Evolutionary conservation across 1,140 invertebrate genomes (phyloP), one percentile per base, ranked within the genome.

Genomic region (Idris sp.): DNA sequence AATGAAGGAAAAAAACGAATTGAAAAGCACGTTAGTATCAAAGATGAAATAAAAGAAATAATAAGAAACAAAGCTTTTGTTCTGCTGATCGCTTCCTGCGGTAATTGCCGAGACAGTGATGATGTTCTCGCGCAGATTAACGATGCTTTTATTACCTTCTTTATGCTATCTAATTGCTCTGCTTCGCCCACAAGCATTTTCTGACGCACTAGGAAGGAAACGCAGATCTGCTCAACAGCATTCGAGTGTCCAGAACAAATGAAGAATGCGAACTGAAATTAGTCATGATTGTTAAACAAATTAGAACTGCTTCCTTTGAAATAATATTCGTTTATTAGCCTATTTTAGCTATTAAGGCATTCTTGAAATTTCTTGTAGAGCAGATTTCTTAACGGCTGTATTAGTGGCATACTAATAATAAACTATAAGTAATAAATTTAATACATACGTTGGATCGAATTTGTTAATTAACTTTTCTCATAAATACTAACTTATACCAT

Each of bases 141-240:
- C 80, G 81, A 83, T 77, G 79, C 74, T 84, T 83, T 83, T 81
- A 83, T 83, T 80, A 74, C 71, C 49, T 73, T 62, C 61, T 61
- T 77, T 64, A 75, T 78, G 65, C 51, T 10, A 62, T 53, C 65
- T 84, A 83, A 84, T 84, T 83, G 76, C 76, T 67, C 56, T 53
- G 73, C 59, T 68, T 82, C 79, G 82, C 78, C 76, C 77, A 81
- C 78, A 41, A 62, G 26, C 51, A 14, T 14, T 64, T 58, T 25
- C 18, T 59, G 40, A 38, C 74, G 73, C 44, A 53, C 43, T 33
- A 73, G n/a, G 59, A 75, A 75, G 64, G 64, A 75, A 75, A 46
- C 58, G 11, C 26, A 58, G 58, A 56, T 51, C 35, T 51, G 11
- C 46, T 67, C 14, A 74, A 74, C 58, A 64, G 33, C 14, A 16